Conservation (phyloP, 2,797 vertebrate genomes). For the Microctenopoma lineatum region DNA sequence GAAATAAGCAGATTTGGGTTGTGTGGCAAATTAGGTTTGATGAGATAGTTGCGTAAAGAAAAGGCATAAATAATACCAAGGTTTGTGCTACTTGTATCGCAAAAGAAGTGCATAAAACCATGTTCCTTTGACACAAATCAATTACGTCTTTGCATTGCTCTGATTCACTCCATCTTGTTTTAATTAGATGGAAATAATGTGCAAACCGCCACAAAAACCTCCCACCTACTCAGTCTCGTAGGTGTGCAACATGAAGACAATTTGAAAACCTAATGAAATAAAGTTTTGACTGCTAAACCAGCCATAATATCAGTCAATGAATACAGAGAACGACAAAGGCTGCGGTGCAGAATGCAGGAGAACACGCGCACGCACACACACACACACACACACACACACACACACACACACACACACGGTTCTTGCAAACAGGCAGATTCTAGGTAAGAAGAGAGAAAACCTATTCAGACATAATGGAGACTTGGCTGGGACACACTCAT, state of each 20-base stretch:
- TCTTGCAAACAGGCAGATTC: slow-evolving; percentile 54
- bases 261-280: too few relatives aligned
- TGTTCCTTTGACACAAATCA: neutral
- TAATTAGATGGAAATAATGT: slow-evolving; percentile 23
- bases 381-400: slow-evolving; percentile 3
- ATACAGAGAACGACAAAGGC: slow-evolving; percentile 33
- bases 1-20: slow-evolving; percentile 46
- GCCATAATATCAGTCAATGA: slow-evolving; percentile 25
- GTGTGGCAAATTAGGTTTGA: slow-evolving; percentile 40
- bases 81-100: neutral
- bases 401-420: neutral
- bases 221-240: neutral
- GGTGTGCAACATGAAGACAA: neutral
- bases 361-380: neutral
- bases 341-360: slow-evolving; percentile 4
- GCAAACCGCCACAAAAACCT: neutral
- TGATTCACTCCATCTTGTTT: slow-evolving; percentile 2
- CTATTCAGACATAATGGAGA: slow-evolving; percentile 63
- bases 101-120: slow-evolving; percentile 9
- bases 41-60: slow-evolving; percentile 25
- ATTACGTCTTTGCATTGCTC: neutral
- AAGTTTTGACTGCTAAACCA: neutral
- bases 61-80: slow-evolving; percentile 9
- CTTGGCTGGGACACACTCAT: slow-evolving; percentile 20
- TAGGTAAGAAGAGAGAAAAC: slow-evolving; percentile 57